Base-by-base conservation (phyloP, 2,888 invertebrate genomes). In the Cheilosia impressa region DNA sequence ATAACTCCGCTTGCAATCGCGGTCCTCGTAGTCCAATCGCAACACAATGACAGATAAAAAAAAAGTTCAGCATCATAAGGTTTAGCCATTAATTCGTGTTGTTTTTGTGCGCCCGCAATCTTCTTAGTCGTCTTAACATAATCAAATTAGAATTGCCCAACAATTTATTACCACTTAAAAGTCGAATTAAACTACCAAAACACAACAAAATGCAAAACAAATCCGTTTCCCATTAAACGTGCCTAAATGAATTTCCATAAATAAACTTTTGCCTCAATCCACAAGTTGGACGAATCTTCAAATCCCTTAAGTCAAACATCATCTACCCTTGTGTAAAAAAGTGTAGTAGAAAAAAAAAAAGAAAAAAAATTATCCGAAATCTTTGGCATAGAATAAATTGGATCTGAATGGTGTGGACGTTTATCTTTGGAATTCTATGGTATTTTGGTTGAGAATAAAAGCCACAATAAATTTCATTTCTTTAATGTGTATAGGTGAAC, bases 201-300 rank as follows among this genome's bases (percentile, higher is more conserved):
- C 52, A 55, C 31, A 77, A 71, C 50, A 43, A 62, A 78, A 83
- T 73, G 62, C 62, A 68, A 83, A 83, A 73, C 68, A 83, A 72
- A 83, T 83, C 83, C 72, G 62, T 57, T 83, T 78, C 71, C 78
- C 72, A 83, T 83, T 83, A 83, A 78, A 78, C 60, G 72, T 62
- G 78, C 68, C 66, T 68, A 83, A 83, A 78, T 83, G 72, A 83
- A 83, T 83, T 83, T 83, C 83, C 83, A 83, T 83, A 83, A 83
- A 83, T 83, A 83, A 83, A 83, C 78, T 68, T 83, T 60, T 66
- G 62, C 62, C 68, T 78, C 83, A 78, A 72, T 78, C 72, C 38
- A 31, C 31, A 58, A 68, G 68, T 57, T 55, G 57, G 43, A 55
- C 53, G 50, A 62, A 72, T 55, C 66, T 58, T 58, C 43, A 66